Percentiles rank a stretch among this genome's conserved stretches.
Evolutionary conservation across 2,113 vertebrate species (phyloP).

Genomic region (Sceloporus undulatus): DNA sequence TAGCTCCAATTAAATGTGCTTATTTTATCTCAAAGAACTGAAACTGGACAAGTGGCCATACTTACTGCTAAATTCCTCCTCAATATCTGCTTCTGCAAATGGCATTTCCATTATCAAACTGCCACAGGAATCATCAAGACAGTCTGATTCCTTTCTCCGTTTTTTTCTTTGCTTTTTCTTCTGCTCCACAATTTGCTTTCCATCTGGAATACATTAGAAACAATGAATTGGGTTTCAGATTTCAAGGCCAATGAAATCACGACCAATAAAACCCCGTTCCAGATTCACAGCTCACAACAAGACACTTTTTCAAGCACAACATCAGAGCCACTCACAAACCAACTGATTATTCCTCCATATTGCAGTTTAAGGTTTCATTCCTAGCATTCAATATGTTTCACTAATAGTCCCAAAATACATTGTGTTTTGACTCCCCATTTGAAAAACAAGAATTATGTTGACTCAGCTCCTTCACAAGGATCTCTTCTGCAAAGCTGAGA

Average conservation of each 20-base stretch:
- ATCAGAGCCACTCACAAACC: constrained; percentile 11
- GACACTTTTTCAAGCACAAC: constrained; percentile 19
- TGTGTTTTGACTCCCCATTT: neutral
- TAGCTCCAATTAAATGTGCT: neutral
- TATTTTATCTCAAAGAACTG: neutral
- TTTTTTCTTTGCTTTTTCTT: constrained; percentile 52
- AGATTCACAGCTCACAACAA: constrained; percentile 27
- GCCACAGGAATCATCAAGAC: constrained; percentile 39
- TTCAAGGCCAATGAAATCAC: constrained; percentile 43
- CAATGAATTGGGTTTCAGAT: constrained; percentile 37
- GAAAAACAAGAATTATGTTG: neutral
- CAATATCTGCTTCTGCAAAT: constrained; percentile 80
- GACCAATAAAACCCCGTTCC: constrained; percentile 33
- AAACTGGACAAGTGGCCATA: constrained; percentile 42
- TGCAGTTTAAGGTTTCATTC: constrained; percentile 35
- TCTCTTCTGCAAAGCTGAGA: neutral
- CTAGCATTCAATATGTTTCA: constrained; percentile 43
- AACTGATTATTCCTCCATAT: neutral
- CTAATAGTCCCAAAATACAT: neutral
- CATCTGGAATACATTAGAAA: constrained; percentile 66
- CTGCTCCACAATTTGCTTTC: constrained; percentile 60
- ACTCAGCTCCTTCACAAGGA: neutral
- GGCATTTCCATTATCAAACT: constrained; percentile 84
- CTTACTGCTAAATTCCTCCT: constrained; percentile 83
- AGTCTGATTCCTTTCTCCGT: constrained; percentile 50